Evolutionary conservation across 2,113 vertebrate genomes (phyloP), one percentile per base, ranked within the genome.

Genomic region (Myrmecobius fasciatus): DNA sequence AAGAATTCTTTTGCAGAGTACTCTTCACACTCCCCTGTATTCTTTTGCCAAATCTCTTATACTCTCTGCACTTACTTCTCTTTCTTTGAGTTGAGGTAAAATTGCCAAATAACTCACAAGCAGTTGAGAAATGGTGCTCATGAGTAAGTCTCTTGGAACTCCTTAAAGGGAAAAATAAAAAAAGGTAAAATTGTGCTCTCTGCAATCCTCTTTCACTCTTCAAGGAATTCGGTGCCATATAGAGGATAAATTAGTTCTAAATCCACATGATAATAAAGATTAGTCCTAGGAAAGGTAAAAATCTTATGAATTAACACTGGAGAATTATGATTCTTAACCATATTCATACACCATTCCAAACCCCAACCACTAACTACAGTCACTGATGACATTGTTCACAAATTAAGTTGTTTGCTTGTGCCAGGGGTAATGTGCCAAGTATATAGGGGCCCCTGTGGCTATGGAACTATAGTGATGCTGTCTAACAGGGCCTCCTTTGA

Each of bases 61-160:
- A 24, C 5, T 93, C 17, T 95, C 89, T 46, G 11, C 90, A n/a
- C 24, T 17, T 92, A 52, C 60, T 83, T 43, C 20, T 26, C 6
- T 93, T 91, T 52, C 56, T 48, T 8, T 43, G 54, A 89, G 47
- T 67, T 43, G 36, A n/a, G 12, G 14, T 89, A 67, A 83, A 93
- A 47, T 26, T 94, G 25, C 25, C 52, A 93, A 43, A 60, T 0
- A n/a, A 26, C 11, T 52, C 20, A 48, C 83, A 26, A 52, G 46
- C 28, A 60, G 2, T 67, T 93, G 20, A 53, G 83, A 26, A 53
- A 26, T 14, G 36, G 28, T 53, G 25, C 92, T 52, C 91, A 43
- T 91, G 92, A 94, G 17, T 53, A 94, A 91, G 26, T 67, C 31
- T 25, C 48, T 53, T 88, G 48, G 51, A 92, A 36, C 52, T 92